phyloP scores from a whole-genome alignment of 2,888 invertebrate species.

The Heliconius aoede region DNA sequence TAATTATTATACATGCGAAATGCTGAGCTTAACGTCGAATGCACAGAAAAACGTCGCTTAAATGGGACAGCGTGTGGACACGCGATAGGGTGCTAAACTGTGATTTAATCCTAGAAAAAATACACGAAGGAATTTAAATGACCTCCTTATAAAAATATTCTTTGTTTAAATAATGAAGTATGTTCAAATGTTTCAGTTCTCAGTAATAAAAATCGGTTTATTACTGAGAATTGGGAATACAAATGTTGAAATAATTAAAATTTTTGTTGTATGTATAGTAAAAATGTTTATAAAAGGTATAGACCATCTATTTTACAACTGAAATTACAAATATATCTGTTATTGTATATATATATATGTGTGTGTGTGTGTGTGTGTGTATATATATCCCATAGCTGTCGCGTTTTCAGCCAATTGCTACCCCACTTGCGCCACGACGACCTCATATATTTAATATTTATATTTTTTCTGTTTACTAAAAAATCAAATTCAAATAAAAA shows the following conservation, averaged over 20 bases:
- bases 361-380: too few relatives aligned
- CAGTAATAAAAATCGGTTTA: neutral
- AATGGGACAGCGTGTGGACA: slow-evolving; percentile 16
- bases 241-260: too few relatives aligned
- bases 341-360: too few relatives aligned
- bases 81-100: slow-evolving; percentile 16
- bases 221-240: neutral
- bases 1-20: slow-evolving; percentile 2
- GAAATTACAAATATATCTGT: too few relatives aligned
- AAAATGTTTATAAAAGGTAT: too few relatives aligned
- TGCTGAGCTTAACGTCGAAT: slow-evolving; percentile 16
- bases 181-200: neutral
- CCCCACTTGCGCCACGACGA: too few relatives aligned
- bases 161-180: slow-evolving; percentile 7
- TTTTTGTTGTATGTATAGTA: too few relatives aligned
- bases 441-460: too few relatives aligned
- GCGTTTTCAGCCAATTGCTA: too few relatives aligned
- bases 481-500: neutral
- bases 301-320: too few relatives aligned
- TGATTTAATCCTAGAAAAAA: slow-evolving; percentile 4
- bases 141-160: neutral
- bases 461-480: neutral
- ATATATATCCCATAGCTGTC: too few relatives aligned
- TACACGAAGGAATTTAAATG: slow-evolving; percentile 9
- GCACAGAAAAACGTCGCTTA: slow-evolving; percentile 9